A percentile compares a stretch with the other conserved stretches of the same genome.
These are phyloP conservation scores for Diplolepis rosae DNA, from an alignment of 2,888 invertebrate species.

Conservation along the genomic window DNA sequence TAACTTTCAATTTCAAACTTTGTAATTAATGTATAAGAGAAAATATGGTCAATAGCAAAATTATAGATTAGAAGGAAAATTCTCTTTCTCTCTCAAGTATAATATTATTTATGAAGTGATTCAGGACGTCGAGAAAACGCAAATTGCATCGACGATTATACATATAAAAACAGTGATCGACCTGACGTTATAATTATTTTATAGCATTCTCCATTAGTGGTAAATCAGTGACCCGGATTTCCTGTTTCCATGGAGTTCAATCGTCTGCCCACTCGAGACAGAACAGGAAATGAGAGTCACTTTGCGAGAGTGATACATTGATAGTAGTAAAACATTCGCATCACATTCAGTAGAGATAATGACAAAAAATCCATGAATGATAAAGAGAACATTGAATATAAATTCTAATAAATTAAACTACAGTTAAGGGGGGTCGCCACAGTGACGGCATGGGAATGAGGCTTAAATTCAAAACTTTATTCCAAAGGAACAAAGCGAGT, in stretches of 20 bases:
- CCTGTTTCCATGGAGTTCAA: slow-evolving; percentile 26
- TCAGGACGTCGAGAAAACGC: too few relatives aligned
- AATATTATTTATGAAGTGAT: too few relatives aligned
- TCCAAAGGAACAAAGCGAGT: too few relatives aligned
- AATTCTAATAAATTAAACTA: background rate
- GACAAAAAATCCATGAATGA: background rate
- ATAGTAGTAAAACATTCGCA: slow-evolving; percentile 14
- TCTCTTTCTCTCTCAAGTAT: too few relatives aligned
- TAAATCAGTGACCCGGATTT: slow-evolving; percentile 26
- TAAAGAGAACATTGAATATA: background rate
- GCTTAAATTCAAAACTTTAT: too few relatives aligned
- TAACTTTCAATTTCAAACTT: too few relatives aligned
- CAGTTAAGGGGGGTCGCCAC: too few relatives aligned
- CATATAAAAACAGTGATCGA: slow-evolving; percentile 37
- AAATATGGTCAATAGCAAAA: too few relatives aligned
- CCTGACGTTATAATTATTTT: slow-evolving; percentile 47
- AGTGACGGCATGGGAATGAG: too few relatives aligned
- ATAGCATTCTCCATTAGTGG: background rate
- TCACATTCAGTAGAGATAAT: background rate
- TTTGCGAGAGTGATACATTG: background rate
- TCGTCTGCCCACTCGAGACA: background rate
- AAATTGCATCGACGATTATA: too few relatives aligned
- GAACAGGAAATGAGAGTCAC: slow-evolving; percentile 39
- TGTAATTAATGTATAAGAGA: too few relatives aligned
- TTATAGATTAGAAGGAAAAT: too few relatives aligned